Percentiles rank a stretch among this genome's conserved stretches.
These are phyloP conservation scores for Rhynchomys soricoides DNA, from an alignment of 2,113 vertebrate species.

Conservation along the genomic window DNA sequence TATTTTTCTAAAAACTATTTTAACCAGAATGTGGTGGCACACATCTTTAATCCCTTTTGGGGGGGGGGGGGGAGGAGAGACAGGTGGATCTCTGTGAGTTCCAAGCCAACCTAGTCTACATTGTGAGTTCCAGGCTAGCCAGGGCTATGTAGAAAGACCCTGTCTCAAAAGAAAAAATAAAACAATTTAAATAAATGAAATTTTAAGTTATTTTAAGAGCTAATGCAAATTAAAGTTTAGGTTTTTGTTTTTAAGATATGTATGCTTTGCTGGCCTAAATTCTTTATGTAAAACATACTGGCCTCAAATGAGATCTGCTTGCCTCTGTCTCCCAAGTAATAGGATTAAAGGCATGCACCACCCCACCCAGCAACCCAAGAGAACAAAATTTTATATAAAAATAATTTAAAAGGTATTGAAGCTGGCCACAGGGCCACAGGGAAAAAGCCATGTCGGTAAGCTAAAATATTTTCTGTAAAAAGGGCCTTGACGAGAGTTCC, in stretches of 20 bases:
- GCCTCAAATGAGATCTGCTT: neutral
- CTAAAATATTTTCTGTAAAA: neutral
- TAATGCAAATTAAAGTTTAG: neutral
- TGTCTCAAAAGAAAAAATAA: neutral
- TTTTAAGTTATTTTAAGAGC: neutral
- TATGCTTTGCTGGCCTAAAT: neutral
- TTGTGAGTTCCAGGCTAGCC: neutral
- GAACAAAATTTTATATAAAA: neutral
- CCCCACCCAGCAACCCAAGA: neutral
- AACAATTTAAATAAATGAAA: neutral
- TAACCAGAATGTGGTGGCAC: neutral
- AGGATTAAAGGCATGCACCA: neutral
- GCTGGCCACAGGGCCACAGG: neutral
- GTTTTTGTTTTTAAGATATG: neutral
- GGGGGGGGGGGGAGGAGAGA: no score
- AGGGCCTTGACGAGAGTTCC: neutral
- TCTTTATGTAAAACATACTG: neutral
- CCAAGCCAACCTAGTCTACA: neutral
- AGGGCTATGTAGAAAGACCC: neutral
- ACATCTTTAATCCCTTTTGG: neutral
- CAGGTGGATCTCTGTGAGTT: neutral
- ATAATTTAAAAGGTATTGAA: slow-evolving; percentile 33
- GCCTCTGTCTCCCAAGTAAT: neutral
- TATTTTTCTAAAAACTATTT: neutral
- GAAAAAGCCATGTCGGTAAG: neutral